Evolutionary conservation across 1,140 invertebrate species (phyloP), one percentile per base, ranked within the genome.

Genomic region (Lordiphosa clarofinis): DNA sequence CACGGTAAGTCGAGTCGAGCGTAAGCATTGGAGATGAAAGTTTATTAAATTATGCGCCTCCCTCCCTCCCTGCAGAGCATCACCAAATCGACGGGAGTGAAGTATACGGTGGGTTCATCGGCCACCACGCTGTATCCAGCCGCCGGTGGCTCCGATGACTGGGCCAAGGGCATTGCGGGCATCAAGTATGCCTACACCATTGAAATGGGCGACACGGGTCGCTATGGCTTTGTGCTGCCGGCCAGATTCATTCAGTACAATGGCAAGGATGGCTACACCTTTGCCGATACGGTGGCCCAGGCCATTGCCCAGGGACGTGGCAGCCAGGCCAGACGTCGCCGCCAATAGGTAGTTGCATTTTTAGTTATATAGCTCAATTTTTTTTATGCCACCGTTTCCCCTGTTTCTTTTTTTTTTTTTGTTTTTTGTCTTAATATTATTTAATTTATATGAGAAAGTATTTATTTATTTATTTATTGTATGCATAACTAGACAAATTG

Each of bases 151-250:
- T 96, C 95, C 0, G 95, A 97, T 76, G 96, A 98, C 87, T 98
- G 96, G 96, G 96, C 96, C 0, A 96, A 97, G 90, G 94, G 94
- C 8, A 90, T 91, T 40, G 93, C 93, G 13, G 92, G 92, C 42
- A 95, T 98, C 56, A 97, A 97, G 89, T 98, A 98, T 81, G 90
- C 95, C 0, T 98, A 95, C 88, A 96, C 96, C 1, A 90, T 98
- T 50, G 97, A 99, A 90, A 90, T 98, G 19, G 91, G 96, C 47
- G 97, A 98, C 86, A 94, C 92, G 9, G 97, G 97, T n/a, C 90
- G 92, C 56, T 95, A 95, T 75, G 97, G 97, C 2, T 99, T 99
- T 87, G 88, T 97, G 1, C 90, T 99, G 42, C 97, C 97, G 1
- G 94, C 95, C 12, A 90, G 90, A 21, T 93, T 94, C 69, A 98